Evolutionary conservation across 2,113 vertebrate genomes (phyloP), one percentile per base, ranked within the genome.

Genomic region (Centropristis striata): DNA sequence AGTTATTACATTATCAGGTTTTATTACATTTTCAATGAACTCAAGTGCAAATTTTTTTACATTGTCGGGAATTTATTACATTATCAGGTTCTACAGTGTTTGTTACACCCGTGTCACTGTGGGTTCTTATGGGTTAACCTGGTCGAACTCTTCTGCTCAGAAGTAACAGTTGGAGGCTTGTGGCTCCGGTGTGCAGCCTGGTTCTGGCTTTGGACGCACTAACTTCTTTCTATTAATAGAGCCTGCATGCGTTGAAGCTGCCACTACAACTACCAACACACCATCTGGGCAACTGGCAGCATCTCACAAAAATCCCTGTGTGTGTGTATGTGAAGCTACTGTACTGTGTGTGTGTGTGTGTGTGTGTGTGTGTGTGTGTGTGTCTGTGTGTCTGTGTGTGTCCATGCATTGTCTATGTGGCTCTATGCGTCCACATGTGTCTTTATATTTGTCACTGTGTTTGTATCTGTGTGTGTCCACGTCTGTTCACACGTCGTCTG

Each of bases 231-330:
- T 90, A 79, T 74, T 82, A 87, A 87, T 85, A 86, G 81, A 64
- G 61, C 47, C 2, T 25, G 44, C 47, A 1, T 25, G 44, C 80
- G 77, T 55, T 21, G 32, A 82, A 78, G 75, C 73, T 81, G 76
- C 75, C 49, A 55, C 67, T 67, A 68, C 41, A 39, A 78, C 60
- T 18, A 86, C 36, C 61, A 71, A 60, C 63, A 12, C 72, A 73
- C 83, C 84, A 91, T 90, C 88, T 89, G 86, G 78, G 28, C 51
- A 13, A 61, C 80, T 87, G 88, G 88, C 91, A 70, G 75, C 66
- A n/a, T 61, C 58, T 46, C 89, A 51, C 15, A 41, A 15, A n/a
- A 72, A 32, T 9, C 15, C 49, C 13, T 25, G 21, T 61, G 47
- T 73, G 51, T 77, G 44, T 70, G 47, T 70, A 47, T 77, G 54